Base-by-base conservation (phyloP, 2,797 vertebrate genomes). In the Clarias platycephalus region DNA sequence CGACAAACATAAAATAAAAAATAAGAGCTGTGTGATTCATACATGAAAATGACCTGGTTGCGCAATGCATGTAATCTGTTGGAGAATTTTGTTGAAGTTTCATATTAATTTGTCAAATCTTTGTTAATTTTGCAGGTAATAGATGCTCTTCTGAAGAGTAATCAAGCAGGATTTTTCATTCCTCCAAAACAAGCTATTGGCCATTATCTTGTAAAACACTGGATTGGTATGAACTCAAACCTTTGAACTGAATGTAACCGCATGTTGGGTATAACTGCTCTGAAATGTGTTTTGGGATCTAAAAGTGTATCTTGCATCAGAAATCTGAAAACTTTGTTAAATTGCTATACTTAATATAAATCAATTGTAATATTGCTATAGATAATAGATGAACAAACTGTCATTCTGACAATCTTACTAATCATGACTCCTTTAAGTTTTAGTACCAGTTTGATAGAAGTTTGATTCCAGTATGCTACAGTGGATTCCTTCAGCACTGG, bases 141-240 rank as follows among this genome's bases (percentile, higher is more conserved):
- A 31, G 96, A 97, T 58, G 93, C 95, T 18, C 81, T 97, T 37
- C 84, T 93, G 82, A 95, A 93, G 91, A 93, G 93, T 90, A 92
- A 93, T 28, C 86, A 90, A 1, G 86, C 60, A 2, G 90, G 87
- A 1, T 95, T 99, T 86, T 90, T 87, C 53, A 55, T 96, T 55
- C 97, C 97, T 4, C 97, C 97, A 20, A 93, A 93, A 90, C 95
- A 92, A 92, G 95, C 96, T 71, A 96, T 98, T 88, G 97, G 97
- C 0, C 95, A 99, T 90, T 96, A 97, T 82, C 90, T 99, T 88
- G 95, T 98, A 92, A 96, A 95, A 91, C 94, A 98, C 71, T 99
- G 97, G 97, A 94, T 97, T 88, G 90, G 96, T 87, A 95, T 95
- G 87, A 97, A 90, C 89, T 92, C 96, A 28, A 97, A 95, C 91